phyloP scores from a whole-genome alignment of 2,888 invertebrate genomes.

The Apotomis turbidana region DNA sequence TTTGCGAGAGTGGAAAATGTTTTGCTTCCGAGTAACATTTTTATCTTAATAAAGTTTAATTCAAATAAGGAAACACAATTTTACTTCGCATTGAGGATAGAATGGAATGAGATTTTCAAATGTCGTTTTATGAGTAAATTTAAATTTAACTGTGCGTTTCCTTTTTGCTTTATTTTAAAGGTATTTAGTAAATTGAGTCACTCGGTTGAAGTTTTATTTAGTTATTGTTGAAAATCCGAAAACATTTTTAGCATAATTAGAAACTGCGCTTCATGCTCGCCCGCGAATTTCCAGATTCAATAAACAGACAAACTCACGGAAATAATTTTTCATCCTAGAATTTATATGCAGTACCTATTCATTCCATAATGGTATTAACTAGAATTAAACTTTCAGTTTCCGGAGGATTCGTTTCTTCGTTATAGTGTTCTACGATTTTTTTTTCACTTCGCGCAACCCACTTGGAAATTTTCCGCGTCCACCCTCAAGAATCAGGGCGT shows the following conservation, averaged over 20 bases:
- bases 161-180: too few species aligned
- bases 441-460: slow-evolving; percentile 5
- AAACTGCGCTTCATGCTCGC: too few species aligned
- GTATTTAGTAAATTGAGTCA: too few species aligned
- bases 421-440: not conserved
- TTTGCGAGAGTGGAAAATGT: not conserved
- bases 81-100: not conserved
- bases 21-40: slow-evolving; percentile 3
- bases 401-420: not conserved
- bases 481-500: slow-evolving; percentile 27
- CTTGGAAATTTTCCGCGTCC: slow-evolving; percentile 13
- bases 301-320: too few species aligned
- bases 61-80: slow-evolving; percentile 10
- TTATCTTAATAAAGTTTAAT: slow-evolving; percentile 14
- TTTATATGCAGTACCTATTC: too few species aligned
- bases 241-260: too few species aligned
- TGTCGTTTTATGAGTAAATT: not conserved
- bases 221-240: too few species aligned
- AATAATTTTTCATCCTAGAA: too few species aligned
- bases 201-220: too few species aligned
- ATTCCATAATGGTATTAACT: too few species aligned
- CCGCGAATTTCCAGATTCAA: too few species aligned
- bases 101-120: not conserved
- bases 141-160: too few species aligned
- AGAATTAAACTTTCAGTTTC: not conserved